Conservation (phyloP, 2,888 invertebrate species). For the Epirrita christyi region DNA sequence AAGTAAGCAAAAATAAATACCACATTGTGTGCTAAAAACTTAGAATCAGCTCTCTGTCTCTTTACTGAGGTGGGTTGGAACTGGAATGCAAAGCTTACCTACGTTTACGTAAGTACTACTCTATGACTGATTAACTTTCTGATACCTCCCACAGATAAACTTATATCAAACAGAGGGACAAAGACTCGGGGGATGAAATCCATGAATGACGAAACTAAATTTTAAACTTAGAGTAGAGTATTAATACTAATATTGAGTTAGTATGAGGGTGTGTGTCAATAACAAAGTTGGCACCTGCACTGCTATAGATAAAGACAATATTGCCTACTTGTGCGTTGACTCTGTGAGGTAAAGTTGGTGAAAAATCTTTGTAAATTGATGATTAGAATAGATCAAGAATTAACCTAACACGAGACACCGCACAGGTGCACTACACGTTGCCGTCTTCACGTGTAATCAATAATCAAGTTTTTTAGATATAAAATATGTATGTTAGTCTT, state of each 20-base stretch:
- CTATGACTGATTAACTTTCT: slow-evolving; percentile 25
- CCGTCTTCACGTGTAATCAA: no score
- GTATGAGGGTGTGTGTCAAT: slow-evolving; percentile 53
- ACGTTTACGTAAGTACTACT: not conserved
- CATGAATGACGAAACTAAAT: slow-evolving; percentile 37
- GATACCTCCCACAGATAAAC: slow-evolving; percentile 25
- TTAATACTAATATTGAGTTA: slow-evolving; percentile 74
- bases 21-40: no score
- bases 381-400: not conserved
- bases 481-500: no score
- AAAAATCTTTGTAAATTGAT: not conserved
- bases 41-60: no score
- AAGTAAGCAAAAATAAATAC: no score
- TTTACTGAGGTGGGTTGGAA: no score
- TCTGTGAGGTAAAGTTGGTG: not conserved
- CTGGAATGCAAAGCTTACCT: no score
- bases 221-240: slow-evolving; percentile 43
- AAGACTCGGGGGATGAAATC: slow-evolving; percentile 19
- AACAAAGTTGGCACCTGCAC: slow-evolving; percentile 41
- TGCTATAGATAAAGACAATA: not conserved
- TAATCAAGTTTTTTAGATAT: no score
- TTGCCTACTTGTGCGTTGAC: not conserved
- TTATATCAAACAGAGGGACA: slow-evolving; percentile 25
- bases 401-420: no score
- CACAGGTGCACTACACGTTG: no score